Percentiles rank a stretch among this genome's conserved stretches.
Evolutionary conservation across 2,888 invertebrate species (phyloP).

Genomic region (Limulus polyphemus): DNA sequence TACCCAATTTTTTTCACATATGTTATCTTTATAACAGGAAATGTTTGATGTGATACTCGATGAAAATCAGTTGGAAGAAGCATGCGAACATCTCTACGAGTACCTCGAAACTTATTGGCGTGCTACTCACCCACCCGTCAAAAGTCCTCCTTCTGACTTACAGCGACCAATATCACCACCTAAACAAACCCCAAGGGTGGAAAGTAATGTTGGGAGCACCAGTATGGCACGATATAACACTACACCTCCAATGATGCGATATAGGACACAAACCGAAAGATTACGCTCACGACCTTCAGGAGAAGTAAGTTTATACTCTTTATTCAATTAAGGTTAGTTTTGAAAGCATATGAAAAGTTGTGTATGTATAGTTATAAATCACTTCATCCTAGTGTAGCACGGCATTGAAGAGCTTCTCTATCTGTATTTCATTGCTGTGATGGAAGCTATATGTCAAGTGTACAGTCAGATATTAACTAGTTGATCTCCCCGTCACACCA

Average conservation of each 20-base stretch:
- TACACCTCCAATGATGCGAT: conserved; percentile 17
- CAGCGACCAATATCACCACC: conserved; percentile 15
- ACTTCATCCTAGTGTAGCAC: no score
- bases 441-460: no score
- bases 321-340: no score
- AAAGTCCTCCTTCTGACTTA: conserved; percentile 18
- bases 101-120: conserved; percentile 96
- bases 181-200: conserved; percentile 6
- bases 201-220: conserved; percentile 17
- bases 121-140: conserved; percentile 80
- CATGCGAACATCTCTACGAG: conserved; percentile 96
- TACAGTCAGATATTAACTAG: no score
- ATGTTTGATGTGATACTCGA: conserved; percentile 99
- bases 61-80: conserved; percentile 98
- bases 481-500: no score
- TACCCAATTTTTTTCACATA: no score
- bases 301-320: conserved; percentile 8
- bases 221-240: conserved; percentile 21
- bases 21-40: conserved; percentile 42
- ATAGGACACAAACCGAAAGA: conserved; percentile 13
- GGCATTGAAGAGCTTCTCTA: no score
- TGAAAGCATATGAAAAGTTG: no score
- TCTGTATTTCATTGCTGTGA: no score
- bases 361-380: no score
- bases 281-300: conserved; percentile 13